Evolutionary conservation across 2,113 vertebrate genomes (phyloP).

Genomic region (Vulpes vulpes): DNA sequence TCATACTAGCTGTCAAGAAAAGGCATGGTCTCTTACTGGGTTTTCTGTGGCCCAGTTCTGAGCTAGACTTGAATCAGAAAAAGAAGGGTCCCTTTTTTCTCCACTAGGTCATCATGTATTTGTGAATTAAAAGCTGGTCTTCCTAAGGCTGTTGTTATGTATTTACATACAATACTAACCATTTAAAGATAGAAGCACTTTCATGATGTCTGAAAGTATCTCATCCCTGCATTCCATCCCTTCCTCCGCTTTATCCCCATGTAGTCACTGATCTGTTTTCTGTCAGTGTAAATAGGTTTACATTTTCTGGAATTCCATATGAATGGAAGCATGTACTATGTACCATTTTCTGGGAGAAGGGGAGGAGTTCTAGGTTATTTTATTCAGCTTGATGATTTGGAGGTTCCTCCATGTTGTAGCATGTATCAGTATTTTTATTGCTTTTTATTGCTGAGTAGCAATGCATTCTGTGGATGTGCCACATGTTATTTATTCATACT

Average conservation of each 20-base stretch:
- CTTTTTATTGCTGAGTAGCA: background rate
- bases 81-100: background rate
- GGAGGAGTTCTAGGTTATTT: background rate
- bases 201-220: background rate
- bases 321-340: background rate
- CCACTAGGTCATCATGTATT: background rate
- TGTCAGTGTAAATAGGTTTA: background rate
- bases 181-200: background rate
- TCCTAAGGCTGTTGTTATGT: background rate
- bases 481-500: background rate
- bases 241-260: background rate
- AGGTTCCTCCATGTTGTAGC: background rate
- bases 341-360: background rate
- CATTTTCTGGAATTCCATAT: background rate
- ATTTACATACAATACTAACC: background rate
- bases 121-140: background rate
- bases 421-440: background rate
- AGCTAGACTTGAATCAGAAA: slow-evolving; percentile 31
- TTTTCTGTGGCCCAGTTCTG: background rate
- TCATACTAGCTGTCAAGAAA: background rate
- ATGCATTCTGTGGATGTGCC: background rate
- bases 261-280: background rate
- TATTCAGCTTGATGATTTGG: background rate
- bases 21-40: background rate
- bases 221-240: background rate